Evolutionary conservation across 53 echinoderm and acorn worm genomes (phyloP).

Genomic region (Zoroaster sp.): DNA sequence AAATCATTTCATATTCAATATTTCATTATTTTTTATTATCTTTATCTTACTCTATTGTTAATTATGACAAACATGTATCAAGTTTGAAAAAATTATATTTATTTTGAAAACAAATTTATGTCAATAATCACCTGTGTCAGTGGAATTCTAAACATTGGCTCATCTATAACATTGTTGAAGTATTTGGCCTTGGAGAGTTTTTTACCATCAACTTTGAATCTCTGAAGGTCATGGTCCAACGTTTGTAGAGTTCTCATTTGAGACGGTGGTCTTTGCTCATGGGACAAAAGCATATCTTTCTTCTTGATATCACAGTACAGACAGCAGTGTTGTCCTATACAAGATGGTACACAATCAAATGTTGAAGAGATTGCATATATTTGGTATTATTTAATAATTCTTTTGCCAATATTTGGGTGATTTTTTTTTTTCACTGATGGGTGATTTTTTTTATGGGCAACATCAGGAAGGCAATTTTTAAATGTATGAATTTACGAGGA

Average conservation of each 20-base stretch:
- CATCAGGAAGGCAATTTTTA: not conserved
- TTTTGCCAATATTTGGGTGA: not conserved
- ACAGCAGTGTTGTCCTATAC: conserved; percentile 1
- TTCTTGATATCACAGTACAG: not conserved
- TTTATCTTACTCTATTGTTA: no score
- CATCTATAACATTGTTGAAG: not conserved
- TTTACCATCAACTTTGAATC: not conserved
- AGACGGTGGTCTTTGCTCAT: not conserved
- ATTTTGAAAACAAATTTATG: no score
- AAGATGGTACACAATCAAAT: no score
- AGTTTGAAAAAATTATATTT: no score
- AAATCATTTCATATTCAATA: no score
- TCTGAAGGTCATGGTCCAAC: not conserved
- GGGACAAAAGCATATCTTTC: not conserved
- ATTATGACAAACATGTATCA: no score
- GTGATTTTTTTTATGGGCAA: not conserved
- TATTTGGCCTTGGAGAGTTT: not conserved
- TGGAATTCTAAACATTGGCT: not conserved
- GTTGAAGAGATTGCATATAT: no score
- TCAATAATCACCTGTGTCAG: not conserved
- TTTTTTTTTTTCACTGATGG: not conserved
- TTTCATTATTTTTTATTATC: no score
- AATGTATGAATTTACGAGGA: not conserved
- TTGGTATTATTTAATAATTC: not conserved
- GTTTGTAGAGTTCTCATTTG: not conserved